Conservation (phyloP, 1,140 invertebrate species). For the Drosophila gunungcola region DNA sequence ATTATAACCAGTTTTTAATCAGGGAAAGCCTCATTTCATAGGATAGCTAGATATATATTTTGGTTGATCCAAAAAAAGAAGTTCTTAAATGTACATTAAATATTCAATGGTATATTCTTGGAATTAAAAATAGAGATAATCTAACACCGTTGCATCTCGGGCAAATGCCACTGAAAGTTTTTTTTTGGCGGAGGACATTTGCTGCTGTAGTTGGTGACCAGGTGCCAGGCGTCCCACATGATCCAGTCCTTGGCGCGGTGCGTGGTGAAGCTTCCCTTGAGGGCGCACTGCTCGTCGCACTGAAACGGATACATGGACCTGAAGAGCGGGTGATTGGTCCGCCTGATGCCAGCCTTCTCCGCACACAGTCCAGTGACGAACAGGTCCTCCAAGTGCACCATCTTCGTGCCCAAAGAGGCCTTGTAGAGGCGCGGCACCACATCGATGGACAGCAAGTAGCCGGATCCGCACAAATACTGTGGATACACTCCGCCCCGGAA, state of each 20-base stretch:
- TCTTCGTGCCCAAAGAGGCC: constrained; percentile 88
- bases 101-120: no score
- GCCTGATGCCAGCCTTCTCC: constrained; percentile 53
- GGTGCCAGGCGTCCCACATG: constrained; percentile 69
- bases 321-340: constrained; percentile 67
- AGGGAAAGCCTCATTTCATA: no score
- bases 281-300: constrained; percentile 44
- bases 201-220: constrained; percentile 63
- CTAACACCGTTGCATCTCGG: neutral
- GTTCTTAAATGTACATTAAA: neutral
- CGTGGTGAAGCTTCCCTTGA: constrained; percentile 66
- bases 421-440: constrained; percentile 89
- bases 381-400: constrained; percentile 93
- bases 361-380: constrained; percentile 90
- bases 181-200: constrained; percentile 56
- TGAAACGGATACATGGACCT: constrained; percentile 45
- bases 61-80: no score
- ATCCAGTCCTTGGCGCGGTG: constrained; percentile 65
- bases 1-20: no score
- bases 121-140: no score
- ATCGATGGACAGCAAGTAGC: constrained; percentile 91
- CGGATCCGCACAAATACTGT: constrained; percentile 93
- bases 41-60: no score
- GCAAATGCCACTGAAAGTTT: neutral
- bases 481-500: constrained; percentile 90